phyloP scores from a whole-genome alignment of 1,140 invertebrate species.

The Psix sp. region DNA sequence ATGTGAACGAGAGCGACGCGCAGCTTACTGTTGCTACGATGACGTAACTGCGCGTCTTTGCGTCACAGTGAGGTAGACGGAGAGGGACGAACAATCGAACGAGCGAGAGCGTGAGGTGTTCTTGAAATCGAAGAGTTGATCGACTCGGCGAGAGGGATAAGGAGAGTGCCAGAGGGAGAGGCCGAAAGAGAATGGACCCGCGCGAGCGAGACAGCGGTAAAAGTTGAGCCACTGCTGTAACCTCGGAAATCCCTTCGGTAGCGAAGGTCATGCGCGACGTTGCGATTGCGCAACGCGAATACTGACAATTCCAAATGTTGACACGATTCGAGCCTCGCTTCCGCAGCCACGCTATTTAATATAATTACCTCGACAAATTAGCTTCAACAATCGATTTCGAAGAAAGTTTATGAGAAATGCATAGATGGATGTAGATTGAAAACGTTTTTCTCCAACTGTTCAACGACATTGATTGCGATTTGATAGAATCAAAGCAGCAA shows the following conservation, averaged over 20 bases:
- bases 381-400: no score
- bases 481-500: no score
- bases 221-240: constrained; percentile 48
- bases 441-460: no score
- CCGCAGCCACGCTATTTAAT: constrained; percentile 23
- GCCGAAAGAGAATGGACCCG: constrained; percentile 36
- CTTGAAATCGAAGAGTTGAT: constrained; percentile 40
- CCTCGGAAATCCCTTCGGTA: constrained; percentile 55
- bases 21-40: constrained; percentile 55
- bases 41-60: constrained; percentile 53
- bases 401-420: no score
- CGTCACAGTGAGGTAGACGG: constrained; percentile 42
- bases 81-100: constrained; percentile 19
- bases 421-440: no score
- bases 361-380: background rate
- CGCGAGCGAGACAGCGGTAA: constrained; percentile 47
- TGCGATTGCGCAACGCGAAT: constrained; percentile 45
- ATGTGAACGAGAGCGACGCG: constrained; percentile 56
- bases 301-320: constrained; percentile 46
- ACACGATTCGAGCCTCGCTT: constrained; percentile 46
- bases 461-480: no score
- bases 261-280: constrained; percentile 53
- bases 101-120: constrained; percentile 34
- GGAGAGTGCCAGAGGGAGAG: constrained; percentile 9
- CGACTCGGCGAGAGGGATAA: constrained; percentile 7